phyloP scores from a whole-genome alignment of 2,888 invertebrate species.

The Diaprepes abbreviatus region DNA sequence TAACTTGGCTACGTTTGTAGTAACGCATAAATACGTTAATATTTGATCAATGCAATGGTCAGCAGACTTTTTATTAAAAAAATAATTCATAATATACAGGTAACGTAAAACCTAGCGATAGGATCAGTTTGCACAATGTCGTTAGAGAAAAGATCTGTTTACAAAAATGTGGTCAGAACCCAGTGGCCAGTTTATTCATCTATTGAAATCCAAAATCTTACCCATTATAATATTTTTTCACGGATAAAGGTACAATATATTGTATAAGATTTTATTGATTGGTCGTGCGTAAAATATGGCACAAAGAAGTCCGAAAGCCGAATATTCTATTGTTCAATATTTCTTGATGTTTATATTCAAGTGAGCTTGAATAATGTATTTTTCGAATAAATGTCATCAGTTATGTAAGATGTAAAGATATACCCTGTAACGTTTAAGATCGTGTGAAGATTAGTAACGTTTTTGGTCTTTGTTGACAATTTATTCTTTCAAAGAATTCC shows the following conservation, averaged over 20 bases:
- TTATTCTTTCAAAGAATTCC: not conserved
- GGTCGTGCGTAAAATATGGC: slow-evolving; percentile 50
- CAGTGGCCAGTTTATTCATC: slow-evolving; percentile 52
- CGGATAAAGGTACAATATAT: slow-evolving; percentile 33
- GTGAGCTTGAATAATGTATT: slow-evolving; percentile 55
- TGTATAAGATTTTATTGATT: slow-evolving; percentile 41
- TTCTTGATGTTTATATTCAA: slow-evolving; percentile 54
- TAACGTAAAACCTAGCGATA: slow-evolving; percentile 26
- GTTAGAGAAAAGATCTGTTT: slow-evolving; percentile 49
- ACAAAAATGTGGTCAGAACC: slow-evolving; percentile 54
- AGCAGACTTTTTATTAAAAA: not conserved
- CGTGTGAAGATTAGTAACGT: slow-evolving; percentile 39
- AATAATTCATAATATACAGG: slow-evolving; percentile 5
- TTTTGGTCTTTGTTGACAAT: slow-evolving; percentile 14
- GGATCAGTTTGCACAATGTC: slow-evolving; percentile 30
- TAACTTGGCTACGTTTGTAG: too few relatives aligned
- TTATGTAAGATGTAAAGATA: slow-evolving; percentile 53
- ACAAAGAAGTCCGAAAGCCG: slow-evolving; percentile 50
- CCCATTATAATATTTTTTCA: slow-evolving; percentile 42
- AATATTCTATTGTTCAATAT: slow-evolving; percentile 48
- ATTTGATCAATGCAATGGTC: too few relatives aligned
- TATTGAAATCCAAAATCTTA: slow-evolving; percentile 43
- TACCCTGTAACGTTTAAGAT: slow-evolving; percentile 45
- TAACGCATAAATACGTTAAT: too few relatives aligned
- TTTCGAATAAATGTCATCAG: slow-evolving; percentile 54